Conservation (phyloP, 2,888 invertebrate genomes). For the Aphidius colemani region DNA sequence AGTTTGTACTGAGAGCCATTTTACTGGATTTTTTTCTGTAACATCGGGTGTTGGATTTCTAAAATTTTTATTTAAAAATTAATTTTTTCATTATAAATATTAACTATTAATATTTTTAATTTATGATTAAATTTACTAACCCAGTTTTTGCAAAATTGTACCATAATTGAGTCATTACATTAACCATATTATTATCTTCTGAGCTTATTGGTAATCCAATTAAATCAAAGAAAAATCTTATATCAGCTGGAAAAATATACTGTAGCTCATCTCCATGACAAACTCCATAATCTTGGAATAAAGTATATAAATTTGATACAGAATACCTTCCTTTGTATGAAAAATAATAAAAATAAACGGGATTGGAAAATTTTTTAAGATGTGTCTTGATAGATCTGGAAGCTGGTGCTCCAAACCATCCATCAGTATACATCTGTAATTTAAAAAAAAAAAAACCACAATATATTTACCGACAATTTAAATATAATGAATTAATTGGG, state of each 20-base stretch:
- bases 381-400: constrained; percentile 63
- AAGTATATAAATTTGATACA: constrained; percentile 75
- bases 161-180: constrained; percentile 71
- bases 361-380: constrained; percentile 57
- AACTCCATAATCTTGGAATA: constrained; percentile 71
- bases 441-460: background rate
- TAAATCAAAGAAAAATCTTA: constrained; percentile 64
- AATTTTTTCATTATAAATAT: no score
- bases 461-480: background rate
- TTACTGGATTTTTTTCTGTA: constrained; percentile 55
- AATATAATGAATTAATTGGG: background rate
- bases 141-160: constrained; percentile 76
- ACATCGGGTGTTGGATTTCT: constrained; percentile 71
- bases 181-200: constrained; percentile 67
- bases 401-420: constrained; percentile 69
- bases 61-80: constrained; percentile 15
- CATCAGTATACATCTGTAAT: constrained; percentile 72
- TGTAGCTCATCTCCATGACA: constrained; percentile 85
- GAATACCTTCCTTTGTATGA: constrained; percentile 71
- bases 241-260: constrained; percentile 75
- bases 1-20: constrained; percentile 67
- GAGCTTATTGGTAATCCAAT: no score
- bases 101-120: background rate
- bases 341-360: constrained; percentile 73
- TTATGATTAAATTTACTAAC: constrained; percentile 56